Evolutionary conservation across 1,140 invertebrate species (phyloP).

Genomic region (Monochamus saltuarius): DNA sequence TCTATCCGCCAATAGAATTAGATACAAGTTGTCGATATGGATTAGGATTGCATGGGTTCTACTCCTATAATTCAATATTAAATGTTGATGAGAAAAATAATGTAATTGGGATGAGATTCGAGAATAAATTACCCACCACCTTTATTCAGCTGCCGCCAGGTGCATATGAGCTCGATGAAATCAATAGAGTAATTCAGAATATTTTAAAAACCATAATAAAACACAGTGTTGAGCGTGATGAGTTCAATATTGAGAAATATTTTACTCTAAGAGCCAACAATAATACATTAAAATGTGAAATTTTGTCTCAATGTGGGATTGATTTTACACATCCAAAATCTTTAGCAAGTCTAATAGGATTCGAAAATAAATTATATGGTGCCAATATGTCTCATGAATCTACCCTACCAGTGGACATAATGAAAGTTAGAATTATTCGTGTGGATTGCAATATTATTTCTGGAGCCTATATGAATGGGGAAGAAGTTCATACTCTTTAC

Average conservation of each 20-base stretch:
- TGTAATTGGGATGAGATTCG: background rate
- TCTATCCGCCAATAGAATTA: conserved; percentile 18
- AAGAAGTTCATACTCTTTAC: conserved; percentile 14
- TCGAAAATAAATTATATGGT: conserved; percentile 1
- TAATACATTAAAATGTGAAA: conserved; percentile 23
- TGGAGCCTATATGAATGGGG: conserved; percentile 20
- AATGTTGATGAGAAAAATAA: conserved; percentile 23
- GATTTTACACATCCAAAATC: conserved; percentile 12
- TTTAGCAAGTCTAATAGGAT: conserved; percentile 11
- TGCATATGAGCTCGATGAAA: conserved; percentile 18
- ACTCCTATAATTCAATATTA: conserved; percentile 21
- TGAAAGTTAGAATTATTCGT: conserved; percentile 20
- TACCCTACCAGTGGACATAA: conserved; percentile 15
- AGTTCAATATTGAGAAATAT: background rate
- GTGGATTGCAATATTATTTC: conserved; percentile 22
- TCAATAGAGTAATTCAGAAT: background rate
- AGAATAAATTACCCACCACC: background rate
- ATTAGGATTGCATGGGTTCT: conserved; percentile 18
- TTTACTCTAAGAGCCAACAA: conserved; percentile 20
- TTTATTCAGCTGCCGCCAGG: conserved; percentile 6
- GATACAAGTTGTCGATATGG: conserved; percentile 19
- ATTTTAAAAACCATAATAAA: background rate
- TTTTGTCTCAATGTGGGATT: conserved; percentile 11
- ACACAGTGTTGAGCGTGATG: background rate
- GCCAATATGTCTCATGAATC: conserved; percentile 16